Evolutionary conservation across 2,888 invertebrate genomes (phyloP).

Genomic region (Craniophora ligustri): DNA sequence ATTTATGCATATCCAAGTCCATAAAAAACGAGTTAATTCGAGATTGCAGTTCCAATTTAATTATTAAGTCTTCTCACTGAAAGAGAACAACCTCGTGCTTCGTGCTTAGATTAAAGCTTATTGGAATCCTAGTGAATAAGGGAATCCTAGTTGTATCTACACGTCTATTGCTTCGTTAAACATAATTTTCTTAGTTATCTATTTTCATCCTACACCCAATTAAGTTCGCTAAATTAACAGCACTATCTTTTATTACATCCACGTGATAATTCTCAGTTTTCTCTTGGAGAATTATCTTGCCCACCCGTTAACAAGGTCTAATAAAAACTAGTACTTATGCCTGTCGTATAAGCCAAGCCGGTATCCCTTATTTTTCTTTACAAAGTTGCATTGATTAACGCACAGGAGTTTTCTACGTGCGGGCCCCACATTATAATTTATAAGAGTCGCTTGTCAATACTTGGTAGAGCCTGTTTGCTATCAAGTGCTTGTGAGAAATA

Average conservation of each 20-base stretch:
- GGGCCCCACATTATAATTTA: constrained; percentile 30
- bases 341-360: background rate
- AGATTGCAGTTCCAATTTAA: too few relatives aligned
- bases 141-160: too few relatives aligned
- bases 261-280: constrained; percentile 20
- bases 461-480: constrained; percentile 30
- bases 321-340: constrained; percentile 26
- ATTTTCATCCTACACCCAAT: background rate
- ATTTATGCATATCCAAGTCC: too few relatives aligned
- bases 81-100: too few relatives aligned
- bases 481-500: constrained; percentile 21
- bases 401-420: constrained; percentile 34
- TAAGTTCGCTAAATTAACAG: background rate
- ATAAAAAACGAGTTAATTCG: too few relatives aligned
- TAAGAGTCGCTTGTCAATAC: constrained; percentile 28
- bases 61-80: too few relatives aligned
- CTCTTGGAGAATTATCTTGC: constrained; percentile 6
- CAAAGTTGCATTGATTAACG: constrained; percentile 32
- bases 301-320: constrained; percentile 25
- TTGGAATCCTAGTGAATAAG: too few relatives aligned
- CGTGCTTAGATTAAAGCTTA: too few relatives aligned
- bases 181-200: background rate
- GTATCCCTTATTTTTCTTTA: constrained; percentile 34
- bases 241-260: background rate
- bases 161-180: background rate